Conservation (phyloP, 2,888 invertebrate species). For the Eristalis intricaria region DNA sequence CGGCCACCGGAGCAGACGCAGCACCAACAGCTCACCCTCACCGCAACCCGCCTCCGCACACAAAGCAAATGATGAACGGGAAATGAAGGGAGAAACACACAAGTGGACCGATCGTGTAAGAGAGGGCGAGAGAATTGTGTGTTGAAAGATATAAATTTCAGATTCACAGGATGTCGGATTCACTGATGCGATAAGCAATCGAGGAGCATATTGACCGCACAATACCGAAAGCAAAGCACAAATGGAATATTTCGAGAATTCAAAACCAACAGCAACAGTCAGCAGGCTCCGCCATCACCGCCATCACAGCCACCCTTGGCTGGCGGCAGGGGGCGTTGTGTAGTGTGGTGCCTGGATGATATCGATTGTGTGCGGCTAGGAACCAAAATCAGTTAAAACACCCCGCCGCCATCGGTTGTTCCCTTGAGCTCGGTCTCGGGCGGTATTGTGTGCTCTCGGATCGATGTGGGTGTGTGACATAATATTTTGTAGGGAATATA, state of each 20-base stretch:
- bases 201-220: conserved; percentile 63
- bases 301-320: background rate
- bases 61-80: background rate
- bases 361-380: conserved; percentile 22
- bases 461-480: conserved; percentile 7
- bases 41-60: background rate
- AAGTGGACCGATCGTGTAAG: background rate
- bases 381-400: conserved; percentile 53
- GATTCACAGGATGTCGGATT: conserved; percentile 61
- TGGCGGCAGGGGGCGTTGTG: background rate
- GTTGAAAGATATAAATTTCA: conserved; percentile 64
- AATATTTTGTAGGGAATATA: conserved; percentile 58
- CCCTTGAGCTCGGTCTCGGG: background rate
- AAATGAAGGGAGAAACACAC: background rate
- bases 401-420: background rate
- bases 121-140: background rate
- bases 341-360: background rate
- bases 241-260: conserved; percentile 29
- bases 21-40: background rate
- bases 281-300: background rate
- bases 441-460: background rate
- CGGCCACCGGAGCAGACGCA: background rate
- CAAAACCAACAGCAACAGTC: conserved; percentile 42
- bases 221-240: conserved; percentile 17
- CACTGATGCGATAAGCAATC: conserved; percentile 67